These are phyloP conservation scores for Gobio occitaniae DNA, from an alignment of 2,797 vertebrate genomes.

Conservation along the genomic window DNA sequence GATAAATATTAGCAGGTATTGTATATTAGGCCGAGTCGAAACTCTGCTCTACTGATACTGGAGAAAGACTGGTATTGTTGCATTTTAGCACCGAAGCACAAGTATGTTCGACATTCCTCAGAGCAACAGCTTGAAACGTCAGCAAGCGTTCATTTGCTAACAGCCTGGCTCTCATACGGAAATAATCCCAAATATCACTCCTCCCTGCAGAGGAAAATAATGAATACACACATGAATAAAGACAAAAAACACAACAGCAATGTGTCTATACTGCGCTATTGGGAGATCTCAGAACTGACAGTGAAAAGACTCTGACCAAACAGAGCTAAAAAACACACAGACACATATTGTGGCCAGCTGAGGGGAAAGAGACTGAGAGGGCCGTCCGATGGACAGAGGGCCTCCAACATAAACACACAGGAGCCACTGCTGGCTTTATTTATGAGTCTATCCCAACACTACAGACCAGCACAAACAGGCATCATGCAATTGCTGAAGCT, in stretches of 20 bases:
- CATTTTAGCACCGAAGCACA: neutral
- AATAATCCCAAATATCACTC: constrained; percentile 67
- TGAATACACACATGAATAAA: constrained; percentile 28
- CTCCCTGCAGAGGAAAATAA: constrained; percentile 13
- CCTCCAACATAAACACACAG: constrained; percentile 57
- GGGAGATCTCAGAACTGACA: too few species aligned
- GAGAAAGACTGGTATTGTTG: neutral
- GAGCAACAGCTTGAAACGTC: constrained; percentile 37
- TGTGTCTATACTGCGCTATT: too few species aligned
- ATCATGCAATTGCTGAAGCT: too few species aligned
- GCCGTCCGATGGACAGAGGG: constrained; percentile 39
- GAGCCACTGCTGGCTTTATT: constrained; percentile 71
- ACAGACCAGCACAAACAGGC: constrained; percentile 64
- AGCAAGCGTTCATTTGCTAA: constrained; percentile 79
- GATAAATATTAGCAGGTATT: neutral
- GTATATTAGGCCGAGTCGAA: too few species aligned
- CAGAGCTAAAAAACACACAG: constrained; percentile 32
- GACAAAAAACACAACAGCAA: constrained; percentile 31
- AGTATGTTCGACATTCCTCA: neutral
- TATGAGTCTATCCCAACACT: constrained; percentile 72
- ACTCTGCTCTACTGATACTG: neutral
- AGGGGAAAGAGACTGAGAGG: constrained; percentile 51
- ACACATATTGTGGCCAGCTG: constrained; percentile 51
- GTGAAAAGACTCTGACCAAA: neutral
- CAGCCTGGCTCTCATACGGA: constrained; percentile 70